Percentiles rank a stretch among this genome's conserved stretches.
Conservation (phyloP, 2,797 vertebrate species). For the Helostoma temminkii region DNA sequence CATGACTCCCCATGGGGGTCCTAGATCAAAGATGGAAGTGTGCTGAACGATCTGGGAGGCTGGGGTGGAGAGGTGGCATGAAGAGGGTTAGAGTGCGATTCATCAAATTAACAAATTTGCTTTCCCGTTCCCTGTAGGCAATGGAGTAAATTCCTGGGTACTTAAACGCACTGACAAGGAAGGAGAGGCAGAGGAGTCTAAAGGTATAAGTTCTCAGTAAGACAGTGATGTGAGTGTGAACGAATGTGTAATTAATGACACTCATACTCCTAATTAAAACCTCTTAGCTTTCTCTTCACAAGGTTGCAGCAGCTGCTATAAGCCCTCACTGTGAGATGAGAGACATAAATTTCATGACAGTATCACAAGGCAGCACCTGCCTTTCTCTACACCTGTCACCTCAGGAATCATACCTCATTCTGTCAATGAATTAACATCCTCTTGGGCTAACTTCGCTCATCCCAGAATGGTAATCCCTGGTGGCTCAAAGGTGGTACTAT, state of each 20-base stretch:
- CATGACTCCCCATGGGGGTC: conserved; percentile 68
- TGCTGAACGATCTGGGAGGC: conserved; percentile 70
- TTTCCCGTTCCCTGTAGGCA: conserved; percentile 64
- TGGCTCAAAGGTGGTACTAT: conserved; percentile 79
- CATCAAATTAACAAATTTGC: conserved; percentile 81
- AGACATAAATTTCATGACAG: conserved; percentile 92
- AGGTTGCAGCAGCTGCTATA: conserved; percentile 91
- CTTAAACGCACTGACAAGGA: conserved; percentile 68
- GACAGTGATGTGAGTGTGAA: conserved; percentile 67
- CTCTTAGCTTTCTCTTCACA: conserved; percentile 92
- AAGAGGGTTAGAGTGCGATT: conserved; percentile 66
- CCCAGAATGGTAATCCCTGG: conserved; percentile 82
- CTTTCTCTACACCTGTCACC: conserved; percentile 88
- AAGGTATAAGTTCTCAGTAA: conserved; percentile 49
- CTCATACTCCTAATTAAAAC: conserved; percentile 97
- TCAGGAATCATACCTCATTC: conserved; percentile 90
- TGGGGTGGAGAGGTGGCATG: conserved; percentile 56
- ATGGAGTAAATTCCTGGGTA: conserved; percentile 62
- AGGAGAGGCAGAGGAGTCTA: conserved; percentile 58
- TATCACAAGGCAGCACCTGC: conserved; percentile 90
- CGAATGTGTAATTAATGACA: conserved; percentile 90
- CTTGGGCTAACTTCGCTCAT: conserved; percentile 80
- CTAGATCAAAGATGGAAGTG: conserved; percentile 76
- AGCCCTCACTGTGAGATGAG: conserved; percentile 81
- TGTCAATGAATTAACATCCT: conserved; percentile 94